Evolutionary conservation across 2,113 vertebrate species (phyloP).

Genomic region (Dasyprocta punctata): DNA sequence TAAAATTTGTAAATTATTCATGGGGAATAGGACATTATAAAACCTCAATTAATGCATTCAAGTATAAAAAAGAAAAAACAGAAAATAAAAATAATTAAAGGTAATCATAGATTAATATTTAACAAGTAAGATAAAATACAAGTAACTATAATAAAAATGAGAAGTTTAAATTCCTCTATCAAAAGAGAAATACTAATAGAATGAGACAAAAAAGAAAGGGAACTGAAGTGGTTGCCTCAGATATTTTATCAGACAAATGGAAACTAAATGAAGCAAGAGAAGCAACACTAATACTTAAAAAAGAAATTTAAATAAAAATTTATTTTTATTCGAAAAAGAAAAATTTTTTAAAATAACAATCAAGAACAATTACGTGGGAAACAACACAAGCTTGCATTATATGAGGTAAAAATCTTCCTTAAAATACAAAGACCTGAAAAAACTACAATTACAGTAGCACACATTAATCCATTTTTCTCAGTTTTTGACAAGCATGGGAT

Average conservation of each 20-base stretch:
- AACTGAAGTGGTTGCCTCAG: neutral
- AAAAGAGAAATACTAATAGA: constrained; percentile 42
- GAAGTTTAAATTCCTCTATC: neutral
- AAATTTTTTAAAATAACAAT: neutral
- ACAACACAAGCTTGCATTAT: neutral
- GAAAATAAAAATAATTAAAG: neutral
- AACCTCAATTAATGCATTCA: neutral
- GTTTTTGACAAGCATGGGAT: neutral
- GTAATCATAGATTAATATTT: neutral
- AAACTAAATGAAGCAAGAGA: neutral
- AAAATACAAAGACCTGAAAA: neutral
- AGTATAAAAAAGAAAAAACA: neutral
- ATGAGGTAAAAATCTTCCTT: neutral
- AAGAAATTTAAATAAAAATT: neutral
- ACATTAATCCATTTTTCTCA: neutral
- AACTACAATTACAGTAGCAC: neutral
- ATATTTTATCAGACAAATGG: neutral
- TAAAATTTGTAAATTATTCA: neutral
- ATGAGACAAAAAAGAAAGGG: neutral
- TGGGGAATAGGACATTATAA: neutral
- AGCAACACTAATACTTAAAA: neutral
- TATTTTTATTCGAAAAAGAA: neutral
- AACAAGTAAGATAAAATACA: neutral
- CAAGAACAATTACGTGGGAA: neutral
- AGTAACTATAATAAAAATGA: neutral